phyloP scores from a whole-genome alignment of 2,113 vertebrate genomes.

The Seriola rivoliana region DNA sequence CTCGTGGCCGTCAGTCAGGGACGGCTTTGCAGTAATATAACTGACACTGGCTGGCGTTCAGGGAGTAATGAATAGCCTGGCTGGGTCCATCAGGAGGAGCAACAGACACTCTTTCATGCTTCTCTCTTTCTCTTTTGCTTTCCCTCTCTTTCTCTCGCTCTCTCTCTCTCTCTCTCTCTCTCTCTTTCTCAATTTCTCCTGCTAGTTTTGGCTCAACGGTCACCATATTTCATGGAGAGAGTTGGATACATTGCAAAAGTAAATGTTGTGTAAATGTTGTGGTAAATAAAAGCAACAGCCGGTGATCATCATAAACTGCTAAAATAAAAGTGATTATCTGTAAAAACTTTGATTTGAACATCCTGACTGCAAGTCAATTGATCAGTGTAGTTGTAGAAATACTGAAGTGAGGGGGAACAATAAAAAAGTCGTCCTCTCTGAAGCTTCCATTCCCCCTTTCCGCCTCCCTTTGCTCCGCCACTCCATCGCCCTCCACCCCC shows the following conservation, averaged over 20 bases:
- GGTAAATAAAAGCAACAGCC: background rate
- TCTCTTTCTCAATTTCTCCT: slow-evolving; percentile 11
- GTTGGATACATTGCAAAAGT: background rate
- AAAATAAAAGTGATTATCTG: background rate
- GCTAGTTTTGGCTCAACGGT: slow-evolving; percentile 36
- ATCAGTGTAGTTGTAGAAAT: slow-evolving; percentile 4
- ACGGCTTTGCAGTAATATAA: slow-evolving; percentile 77
- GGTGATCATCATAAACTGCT: background rate
- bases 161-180: slow-evolving; percentile 6
- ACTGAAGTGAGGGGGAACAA: background rate
- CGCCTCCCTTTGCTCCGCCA: background rate
- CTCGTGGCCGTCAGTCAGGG: slow-evolving; percentile 78
- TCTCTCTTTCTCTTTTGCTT: slow-evolving; percentile 24
- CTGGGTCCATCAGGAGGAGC: slow-evolving; percentile 71
- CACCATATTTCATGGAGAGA: slow-evolving; percentile 31
- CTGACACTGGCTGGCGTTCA: slow-evolving; percentile 74
- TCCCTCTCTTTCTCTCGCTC: background rate
- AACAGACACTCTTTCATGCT: slow-evolving; percentile 54
- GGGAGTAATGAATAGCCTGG: slow-evolving; percentile 79
- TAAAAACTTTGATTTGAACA: background rate
- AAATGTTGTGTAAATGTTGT: background rate
- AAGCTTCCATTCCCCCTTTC: background rate
- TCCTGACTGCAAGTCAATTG: slow-evolving; percentile 1
- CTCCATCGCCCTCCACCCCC: slow-evolving; percentile 32
- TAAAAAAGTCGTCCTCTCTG: background rate